phyloP scores from a whole-genome alignment of 92 coral and sea anemone genomes.

The Micromussa lordhowensis region DNA sequence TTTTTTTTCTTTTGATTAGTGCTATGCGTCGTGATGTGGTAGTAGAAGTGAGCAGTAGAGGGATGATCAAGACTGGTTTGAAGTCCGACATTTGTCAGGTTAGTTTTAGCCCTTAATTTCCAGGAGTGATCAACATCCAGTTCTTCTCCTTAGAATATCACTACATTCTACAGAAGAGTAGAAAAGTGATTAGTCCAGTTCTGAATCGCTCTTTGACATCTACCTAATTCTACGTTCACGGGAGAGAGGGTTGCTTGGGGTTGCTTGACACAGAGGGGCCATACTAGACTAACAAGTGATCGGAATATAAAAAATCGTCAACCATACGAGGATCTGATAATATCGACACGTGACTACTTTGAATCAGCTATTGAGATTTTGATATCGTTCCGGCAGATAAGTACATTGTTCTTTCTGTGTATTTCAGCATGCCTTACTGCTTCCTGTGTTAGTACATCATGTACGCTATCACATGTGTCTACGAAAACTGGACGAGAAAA shows the following conservation, averaged over 20 bases:
- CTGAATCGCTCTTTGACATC: no score
- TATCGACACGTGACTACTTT: no score
- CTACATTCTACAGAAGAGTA: background rate
- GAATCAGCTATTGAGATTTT: no score
- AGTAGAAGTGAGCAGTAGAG: constrained; percentile 75
- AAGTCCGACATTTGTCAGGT: constrained; percentile 96
- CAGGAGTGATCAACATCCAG: background rate
- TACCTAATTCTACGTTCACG: no score
- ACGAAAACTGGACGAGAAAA: constrained; percentile 75
- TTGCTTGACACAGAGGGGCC: no score
- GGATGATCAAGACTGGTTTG: constrained; percentile 88
- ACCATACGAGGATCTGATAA: background rate
- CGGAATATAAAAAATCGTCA: background rate
- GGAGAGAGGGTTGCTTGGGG: no score
- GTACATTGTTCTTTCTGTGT: background rate
- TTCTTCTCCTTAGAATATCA: no score
- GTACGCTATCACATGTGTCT: constrained; percentile 87
- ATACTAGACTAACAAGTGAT: background rate
- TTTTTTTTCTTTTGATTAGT: constrained; percentile 42
- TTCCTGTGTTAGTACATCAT: constrained; percentile 94
- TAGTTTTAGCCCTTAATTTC: background rate
- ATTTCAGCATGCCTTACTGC: constrained; percentile 87
- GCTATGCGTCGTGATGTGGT: constrained; percentile 92
- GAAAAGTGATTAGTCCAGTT: no score
- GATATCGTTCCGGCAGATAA: no score